Evolutionary conservation across 2,797 vertebrate species (phyloP).

Genomic region (Prionace glauca): DNA sequence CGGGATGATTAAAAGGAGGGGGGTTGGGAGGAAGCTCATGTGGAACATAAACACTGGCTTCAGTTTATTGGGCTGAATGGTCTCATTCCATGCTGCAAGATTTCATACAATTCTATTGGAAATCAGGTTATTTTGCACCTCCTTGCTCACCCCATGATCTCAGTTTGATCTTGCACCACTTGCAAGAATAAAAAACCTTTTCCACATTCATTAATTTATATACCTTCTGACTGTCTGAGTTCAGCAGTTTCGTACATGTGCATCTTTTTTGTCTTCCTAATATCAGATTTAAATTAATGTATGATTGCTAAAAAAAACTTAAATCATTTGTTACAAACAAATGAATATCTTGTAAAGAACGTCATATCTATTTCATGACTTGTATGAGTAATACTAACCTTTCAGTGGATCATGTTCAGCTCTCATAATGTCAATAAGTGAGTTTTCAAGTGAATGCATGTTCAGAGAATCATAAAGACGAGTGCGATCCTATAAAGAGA

Average conservation of each 20-base stretch:
- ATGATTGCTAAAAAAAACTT: not conserved
- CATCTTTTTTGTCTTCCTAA: not conserved
- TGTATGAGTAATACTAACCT: conserved; percentile 62
- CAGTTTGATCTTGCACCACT: not conserved
- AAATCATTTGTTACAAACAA: not conserved
- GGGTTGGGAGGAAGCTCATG: not conserved
- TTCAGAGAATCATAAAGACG: conserved; percentile 97
- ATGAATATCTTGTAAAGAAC: not conserved
- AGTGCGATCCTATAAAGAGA: conserved; percentile 80
- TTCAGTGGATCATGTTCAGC: conserved; percentile 97
- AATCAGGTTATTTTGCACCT: not conserved
- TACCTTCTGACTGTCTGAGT: not conserved
- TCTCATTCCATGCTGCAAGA: not conserved
- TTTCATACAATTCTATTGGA: not conserved
- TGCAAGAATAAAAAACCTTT: not conserved
- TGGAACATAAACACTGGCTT: not conserved
- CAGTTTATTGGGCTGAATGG: not conserved
- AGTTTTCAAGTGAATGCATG: conserved; percentile 98
- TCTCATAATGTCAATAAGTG: conserved; percentile 98
- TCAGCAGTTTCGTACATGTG: not conserved
- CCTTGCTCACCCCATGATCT: not conserved
- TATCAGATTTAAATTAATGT: not conserved
- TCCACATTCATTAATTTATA: not conserved
- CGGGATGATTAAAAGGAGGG: not conserved
- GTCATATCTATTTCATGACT: not conserved